Evolutionary conservation across 2,797 vertebrate species (phyloP).

Genomic region (Odontamblyopus lacepedii): DNA sequence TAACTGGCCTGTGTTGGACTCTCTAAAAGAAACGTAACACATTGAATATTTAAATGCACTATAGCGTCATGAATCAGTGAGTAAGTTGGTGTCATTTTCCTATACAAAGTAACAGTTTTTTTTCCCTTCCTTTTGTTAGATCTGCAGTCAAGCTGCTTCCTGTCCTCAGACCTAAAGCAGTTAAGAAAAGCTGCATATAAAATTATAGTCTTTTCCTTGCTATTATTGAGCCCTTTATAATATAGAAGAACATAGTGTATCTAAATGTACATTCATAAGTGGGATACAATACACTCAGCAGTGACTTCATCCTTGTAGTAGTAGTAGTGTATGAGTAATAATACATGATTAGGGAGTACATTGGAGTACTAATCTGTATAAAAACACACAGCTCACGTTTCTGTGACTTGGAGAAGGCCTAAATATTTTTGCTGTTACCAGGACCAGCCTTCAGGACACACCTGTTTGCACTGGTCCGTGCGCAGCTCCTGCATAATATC

Average conservation of each 20-base stretch:
- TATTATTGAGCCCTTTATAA: neutral
- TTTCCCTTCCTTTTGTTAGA: no score
- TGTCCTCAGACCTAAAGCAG: neutral
- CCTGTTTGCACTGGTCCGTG: slow-evolving; percentile 1
- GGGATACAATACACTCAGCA: neutral
- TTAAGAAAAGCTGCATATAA: neutral
- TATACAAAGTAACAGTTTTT: neutral
- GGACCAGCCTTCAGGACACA: slow-evolving; percentile 11
- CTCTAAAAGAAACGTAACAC: no score
- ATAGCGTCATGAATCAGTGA: no score
- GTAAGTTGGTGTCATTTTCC: no score
- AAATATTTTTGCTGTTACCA: slow-evolving; percentile 10
- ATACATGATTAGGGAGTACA: neutral
- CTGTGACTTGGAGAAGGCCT: neutral
- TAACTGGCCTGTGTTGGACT: no score
- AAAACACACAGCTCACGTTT: neutral
- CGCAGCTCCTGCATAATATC: neutral
- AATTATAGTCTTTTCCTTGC: neutral
- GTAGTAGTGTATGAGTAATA: slow-evolving; percentile 9
- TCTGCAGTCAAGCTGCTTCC: neutral
- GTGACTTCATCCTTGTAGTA: neutral
- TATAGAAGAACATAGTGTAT: neutral
- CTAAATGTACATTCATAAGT: neutral
- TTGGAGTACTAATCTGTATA: neutral
- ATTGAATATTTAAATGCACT: no score